A percentile compares a stretch with the other conserved stretches of the same genome.
Conservation (phyloP, 2,888 invertebrate species). For the Choreutis nemorana region DNA sequence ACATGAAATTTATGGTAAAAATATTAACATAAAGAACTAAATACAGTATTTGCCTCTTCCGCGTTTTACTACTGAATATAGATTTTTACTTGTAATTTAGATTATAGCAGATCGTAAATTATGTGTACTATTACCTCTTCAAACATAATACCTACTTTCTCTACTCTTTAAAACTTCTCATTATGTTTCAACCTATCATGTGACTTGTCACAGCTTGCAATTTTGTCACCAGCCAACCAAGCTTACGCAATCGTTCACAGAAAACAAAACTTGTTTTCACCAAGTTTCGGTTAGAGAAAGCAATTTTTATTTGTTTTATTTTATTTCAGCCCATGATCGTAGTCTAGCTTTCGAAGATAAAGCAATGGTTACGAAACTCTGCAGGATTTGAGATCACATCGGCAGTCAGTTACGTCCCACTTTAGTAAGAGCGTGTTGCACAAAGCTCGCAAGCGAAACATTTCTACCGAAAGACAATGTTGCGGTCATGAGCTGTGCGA, state of each 20-base stretch:
- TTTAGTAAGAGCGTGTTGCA: constrained; percentile 16
- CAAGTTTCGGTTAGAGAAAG: constrained; percentile 45
- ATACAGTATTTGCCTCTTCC: too few relatives aligned
- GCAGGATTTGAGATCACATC: constrained; percentile 9
- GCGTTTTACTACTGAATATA: too few relatives aligned
- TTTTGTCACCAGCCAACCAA: constrained; percentile 42
- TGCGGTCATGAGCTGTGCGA: constrained; percentile 24
- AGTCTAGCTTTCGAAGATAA: constrained; percentile 20
- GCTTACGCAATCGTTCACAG: constrained; percentile 38
- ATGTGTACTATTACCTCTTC: constrained; percentile 17
- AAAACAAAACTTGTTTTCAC: constrained; percentile 39
- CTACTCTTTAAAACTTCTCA: constrained; percentile 25
- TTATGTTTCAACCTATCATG: constrained; percentile 37
- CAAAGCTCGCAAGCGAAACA: constrained; percentile 15
- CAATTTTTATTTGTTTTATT: constrained; percentile 25
- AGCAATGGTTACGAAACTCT: constrained; percentile 9
- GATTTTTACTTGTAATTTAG: constrained; percentile 5
- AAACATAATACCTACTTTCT: constrained; percentile 47
- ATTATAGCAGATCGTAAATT: constrained; percentile 3
- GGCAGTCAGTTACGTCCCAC: constrained; percentile 8
- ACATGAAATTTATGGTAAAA: too few relatives aligned
- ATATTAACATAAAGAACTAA: too few relatives aligned
- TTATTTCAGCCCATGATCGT: constrained; percentile 23
- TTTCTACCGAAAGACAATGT: constrained; percentile 9
- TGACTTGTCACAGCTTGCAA: constrained; percentile 26